Evolutionary conservation across 2,797 vertebrate genomes (phyloP).

Genomic region (Babyrousa celebensis): DNA sequence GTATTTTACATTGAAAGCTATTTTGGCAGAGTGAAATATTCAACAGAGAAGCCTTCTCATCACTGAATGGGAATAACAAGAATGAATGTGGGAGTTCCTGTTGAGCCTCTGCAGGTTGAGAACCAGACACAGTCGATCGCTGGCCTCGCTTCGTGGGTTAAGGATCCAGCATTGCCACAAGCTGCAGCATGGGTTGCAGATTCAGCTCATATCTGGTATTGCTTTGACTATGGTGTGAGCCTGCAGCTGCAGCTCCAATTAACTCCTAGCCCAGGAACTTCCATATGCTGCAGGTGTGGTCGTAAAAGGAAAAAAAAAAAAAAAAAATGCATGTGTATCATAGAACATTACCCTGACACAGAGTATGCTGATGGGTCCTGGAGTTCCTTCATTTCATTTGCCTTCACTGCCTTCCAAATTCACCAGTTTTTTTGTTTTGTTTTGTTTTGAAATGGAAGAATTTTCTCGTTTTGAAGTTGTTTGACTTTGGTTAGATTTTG

Average conservation of each 20-base stretch:
- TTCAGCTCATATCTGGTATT: no score
- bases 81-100: not conserved
- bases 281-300: no score
- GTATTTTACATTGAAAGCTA: not conserved
- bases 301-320: no score
- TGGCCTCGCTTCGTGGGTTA: no score
- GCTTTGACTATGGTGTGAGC: no score
- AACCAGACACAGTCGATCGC: no score
- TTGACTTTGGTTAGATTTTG: slow-evolving; percentile 79
- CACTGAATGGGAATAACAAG: slow-evolving; percentile 35
- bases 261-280: no score
- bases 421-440: not conserved
- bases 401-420: slow-evolving; percentile 30
- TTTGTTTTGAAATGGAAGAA: slow-evolving; percentile 36
- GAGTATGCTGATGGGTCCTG: rapidly evolving
- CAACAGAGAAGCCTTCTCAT: slow-evolving; percentile 4
- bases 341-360: not conserved
- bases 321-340: not conserved
- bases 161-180: no score
- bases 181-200: no score
- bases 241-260: no score
- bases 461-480: slow-evolving; percentile 72
- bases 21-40: slow-evolving; percentile 35
- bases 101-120: no score
- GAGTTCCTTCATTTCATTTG: slow-evolving; percentile 25